Conservation (phyloP, 2,888 invertebrate genomes). For the Apamea crenata region DNA sequence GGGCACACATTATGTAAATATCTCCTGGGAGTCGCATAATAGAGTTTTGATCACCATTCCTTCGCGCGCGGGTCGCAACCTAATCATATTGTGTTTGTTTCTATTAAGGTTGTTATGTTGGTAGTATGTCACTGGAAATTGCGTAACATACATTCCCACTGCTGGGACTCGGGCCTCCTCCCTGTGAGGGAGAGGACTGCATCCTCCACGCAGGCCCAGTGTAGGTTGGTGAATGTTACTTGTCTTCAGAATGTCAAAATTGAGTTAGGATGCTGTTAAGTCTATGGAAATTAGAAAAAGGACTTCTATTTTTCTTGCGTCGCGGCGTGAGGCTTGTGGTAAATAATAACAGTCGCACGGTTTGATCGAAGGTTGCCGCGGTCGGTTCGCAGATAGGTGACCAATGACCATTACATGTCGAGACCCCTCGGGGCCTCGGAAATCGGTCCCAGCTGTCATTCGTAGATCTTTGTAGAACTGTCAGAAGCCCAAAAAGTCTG, state of each 20-base stretch:
- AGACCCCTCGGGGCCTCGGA: not conserved
- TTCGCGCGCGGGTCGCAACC: constrained; percentile 52
- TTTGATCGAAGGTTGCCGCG: not conserved
- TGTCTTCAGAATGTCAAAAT: not conserved
- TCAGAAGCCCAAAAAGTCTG: not conserved
- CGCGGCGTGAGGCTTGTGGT: not conserved
- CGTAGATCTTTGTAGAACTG: not conserved
- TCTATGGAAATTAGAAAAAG: not conserved
- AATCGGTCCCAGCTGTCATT: not conserved
- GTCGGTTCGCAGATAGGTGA: not conserved
- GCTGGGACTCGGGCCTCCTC: not conserved
- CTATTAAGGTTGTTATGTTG: constrained; percentile 57
- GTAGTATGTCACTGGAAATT: constrained; percentile 42
- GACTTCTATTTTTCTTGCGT: not conserved
- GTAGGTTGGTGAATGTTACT: not conserved
- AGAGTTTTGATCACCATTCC: constrained; percentile 79
- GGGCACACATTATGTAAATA: constrained; percentile 80
- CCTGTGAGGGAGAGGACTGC: no score
- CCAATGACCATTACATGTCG: not conserved
- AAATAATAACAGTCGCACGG: not conserved
- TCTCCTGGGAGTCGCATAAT: constrained; percentile 79
- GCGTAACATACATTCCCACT: not conserved
- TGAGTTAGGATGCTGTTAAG: no score
- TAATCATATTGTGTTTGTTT: constrained; percentile 70
- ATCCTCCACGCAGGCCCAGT: not conserved